Base-by-base conservation (phyloP, 1,140 invertebrate genomes). In the Pseudomyrmex gracilis region DNA sequence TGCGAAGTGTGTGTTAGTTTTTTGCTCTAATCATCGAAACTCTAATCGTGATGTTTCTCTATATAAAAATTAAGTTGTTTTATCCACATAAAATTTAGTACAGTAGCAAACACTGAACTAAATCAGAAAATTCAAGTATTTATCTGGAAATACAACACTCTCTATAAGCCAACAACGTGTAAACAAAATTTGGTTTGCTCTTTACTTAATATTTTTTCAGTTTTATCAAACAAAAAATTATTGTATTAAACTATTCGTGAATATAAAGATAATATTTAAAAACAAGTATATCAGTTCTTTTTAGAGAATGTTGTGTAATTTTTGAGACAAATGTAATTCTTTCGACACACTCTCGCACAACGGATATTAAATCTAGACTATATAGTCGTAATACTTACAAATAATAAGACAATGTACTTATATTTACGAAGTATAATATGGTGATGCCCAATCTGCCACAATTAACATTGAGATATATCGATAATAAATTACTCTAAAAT, bases 401-500 rank as follows among this genome's bases (percentile, higher is more conserved):
- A 71, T 73, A 73, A 73, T 78, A 80, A 80, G 53, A n/a, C 70
- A 80, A 70, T 70, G 15, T 70, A 78, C 64, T 64, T 80, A 80
- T 53, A 80, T n/a, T n/a, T 60, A 60, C 76, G 51, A 13, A 78
- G 20, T 70, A 70, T 71, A 78, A 84, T 24, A 71, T 66, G 84
- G 77, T 80, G 64, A 91, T 87, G 70, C 90, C 89, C 90, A 92
- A 91, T 84, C 87, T 90, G 84, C 85, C 89, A 91, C 87, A 68
- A 90, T 91, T 91, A 91, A 92, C 90, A 92, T 71, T 78, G 91
- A 92, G 90, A 89, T 89, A 92, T 89, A 78, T 90, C 85, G 86
- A 85, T 92, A 93, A 92, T 91, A 92, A 93, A 91, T 90, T 90
- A 60, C 77, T 88, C 63, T 77, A 84, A 66, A 78, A 89, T 85